Percentiles rank a stretch among this genome's conserved stretches.
phyloP scores from a whole-genome alignment of 2,888 invertebrate species.

The Prosopocoilus inquinatus region DNA sequence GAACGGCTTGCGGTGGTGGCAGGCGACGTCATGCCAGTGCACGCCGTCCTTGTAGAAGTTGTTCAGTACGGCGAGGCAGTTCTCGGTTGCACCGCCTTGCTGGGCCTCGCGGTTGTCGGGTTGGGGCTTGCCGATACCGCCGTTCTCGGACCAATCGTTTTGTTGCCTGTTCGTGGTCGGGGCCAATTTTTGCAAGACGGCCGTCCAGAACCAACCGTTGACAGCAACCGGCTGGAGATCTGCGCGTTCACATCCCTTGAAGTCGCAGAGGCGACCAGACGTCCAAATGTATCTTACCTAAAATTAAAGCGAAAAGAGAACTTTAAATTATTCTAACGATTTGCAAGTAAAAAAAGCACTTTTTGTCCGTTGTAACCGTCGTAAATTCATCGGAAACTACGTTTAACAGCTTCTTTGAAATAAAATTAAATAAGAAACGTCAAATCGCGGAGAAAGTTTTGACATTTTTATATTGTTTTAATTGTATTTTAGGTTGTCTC shows the following conservation, averaged over 20 bases:
- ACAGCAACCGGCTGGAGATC: constrained; percentile 78
- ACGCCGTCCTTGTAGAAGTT: constrained; percentile 90
- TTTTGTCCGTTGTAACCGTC: too few relatives aligned
- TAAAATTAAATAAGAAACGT: too few relatives aligned
- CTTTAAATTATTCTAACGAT: not conserved
- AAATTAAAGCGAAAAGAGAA: constrained; percentile 9
- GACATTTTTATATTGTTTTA: too few relatives aligned
- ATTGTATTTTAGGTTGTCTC: too few relatives aligned
- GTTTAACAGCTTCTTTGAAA: too few relatives aligned
- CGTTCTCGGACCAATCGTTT: constrained; percentile 86
- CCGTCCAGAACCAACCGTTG: constrained; percentile 94
- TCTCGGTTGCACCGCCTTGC: constrained; percentile 81
- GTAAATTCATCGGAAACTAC: too few relatives aligned
- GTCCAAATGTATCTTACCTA: constrained; percentile 90
- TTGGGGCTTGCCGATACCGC: constrained; percentile 82
- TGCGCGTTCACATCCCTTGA: constrained; percentile 83
- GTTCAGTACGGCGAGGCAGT: constrained; percentile 81
- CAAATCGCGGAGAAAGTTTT: too few relatives aligned
- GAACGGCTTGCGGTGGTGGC: constrained; percentile 85
- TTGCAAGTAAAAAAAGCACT: too few relatives aligned
- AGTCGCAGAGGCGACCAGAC: constrained; percentile 84
- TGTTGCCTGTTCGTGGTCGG: constrained; percentile 78
- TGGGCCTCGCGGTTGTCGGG: constrained; percentile 82
- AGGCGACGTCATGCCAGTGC: constrained; percentile 90
- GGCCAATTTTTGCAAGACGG: constrained; percentile 79